A percentile compares a stretch with the other conserved stretches of the same genome.
Conservation (phyloP, 2,888 invertebrate species). For the Agonopterix heracliana region DNA sequence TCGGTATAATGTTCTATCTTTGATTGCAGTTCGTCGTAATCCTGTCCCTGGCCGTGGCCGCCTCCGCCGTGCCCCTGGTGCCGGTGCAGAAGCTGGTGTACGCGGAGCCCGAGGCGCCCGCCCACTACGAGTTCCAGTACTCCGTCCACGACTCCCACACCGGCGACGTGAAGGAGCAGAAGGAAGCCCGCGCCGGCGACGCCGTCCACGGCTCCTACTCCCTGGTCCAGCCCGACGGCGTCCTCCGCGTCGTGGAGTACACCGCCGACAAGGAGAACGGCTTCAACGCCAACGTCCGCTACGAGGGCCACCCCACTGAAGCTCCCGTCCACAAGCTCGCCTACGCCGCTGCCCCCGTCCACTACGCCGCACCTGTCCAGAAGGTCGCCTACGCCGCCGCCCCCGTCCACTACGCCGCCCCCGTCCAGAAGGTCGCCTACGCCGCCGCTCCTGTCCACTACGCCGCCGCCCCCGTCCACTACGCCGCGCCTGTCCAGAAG, state of each 20-base stretch:
- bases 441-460: slow-evolving; percentile 21
- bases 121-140: slow-evolving; percentile 62
- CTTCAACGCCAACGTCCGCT: slow-evolving; percentile 34
- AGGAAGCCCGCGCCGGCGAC: slow-evolving; percentile 59
- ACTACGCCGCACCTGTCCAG: too few relatives aligned
- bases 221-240: slow-evolving; percentile 63
- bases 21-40: slow-evolving; percentile 43
- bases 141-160: slow-evolving; percentile 59
- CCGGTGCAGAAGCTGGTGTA: slow-evolving; percentile 31
- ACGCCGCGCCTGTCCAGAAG: too few relatives aligned
- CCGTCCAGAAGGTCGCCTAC: too few relatives aligned
- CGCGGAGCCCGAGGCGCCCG: slow-evolving; percentile 42
- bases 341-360: slow-evolving; percentile 17
- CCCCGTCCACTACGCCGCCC: slow-evolving; percentile 15
- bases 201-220: slow-evolving; percentile 65
- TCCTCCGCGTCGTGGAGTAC: slow-evolving; percentile 63
- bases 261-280: slow-evolving; percentile 47
- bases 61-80: slow-evolving; percentile 33
- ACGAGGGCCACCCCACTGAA: slow-evolving; percentile 27
- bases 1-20: neutral
- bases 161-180: slow-evolving; percentile 67
- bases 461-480: too few relatives aligned
- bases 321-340: slow-evolving; percentile 31
- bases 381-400: slow-evolving; percentile 3
- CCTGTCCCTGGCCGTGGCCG: slow-evolving; percentile 43